phyloP scores from a whole-genome alignment of 2,797 vertebrate species.

The Nannoperca australis region DNA sequence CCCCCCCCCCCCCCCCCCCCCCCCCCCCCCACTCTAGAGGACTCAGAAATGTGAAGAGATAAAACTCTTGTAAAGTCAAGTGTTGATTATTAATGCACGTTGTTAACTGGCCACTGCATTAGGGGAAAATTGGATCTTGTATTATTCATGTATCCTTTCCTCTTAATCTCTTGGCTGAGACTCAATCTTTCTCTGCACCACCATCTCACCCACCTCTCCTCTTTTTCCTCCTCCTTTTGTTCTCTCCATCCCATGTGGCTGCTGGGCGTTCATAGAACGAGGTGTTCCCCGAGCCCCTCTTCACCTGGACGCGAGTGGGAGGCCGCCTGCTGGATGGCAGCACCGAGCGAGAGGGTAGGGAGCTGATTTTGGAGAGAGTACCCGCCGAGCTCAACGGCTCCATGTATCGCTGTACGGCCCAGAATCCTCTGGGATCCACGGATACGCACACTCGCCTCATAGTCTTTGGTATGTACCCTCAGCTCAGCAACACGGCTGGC shows the following conservation, averaged over 20 bases:
- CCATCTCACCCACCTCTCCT: slow-evolving; percentile 6
- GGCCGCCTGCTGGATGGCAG: slow-evolving; percentile 95
- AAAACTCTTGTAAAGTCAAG: slow-evolving; percentile 72
- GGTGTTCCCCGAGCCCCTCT: slow-evolving; percentile 97
- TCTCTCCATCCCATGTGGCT: slow-evolving; percentile 22
- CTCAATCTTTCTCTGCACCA: slow-evolving; percentile 45
- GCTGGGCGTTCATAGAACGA: slow-evolving; percentile 87
- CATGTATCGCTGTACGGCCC: slow-evolving; percentile 98
- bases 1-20: too few species aligned
- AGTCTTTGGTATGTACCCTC: slow-evolving; percentile 90
- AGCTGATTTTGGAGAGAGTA: slow-evolving; percentile 94
- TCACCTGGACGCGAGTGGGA: slow-evolving; percentile 96
- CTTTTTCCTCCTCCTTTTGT: background rate
- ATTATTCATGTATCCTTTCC: slow-evolving; percentile 79
- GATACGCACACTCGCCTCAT: slow-evolving; percentile 98
- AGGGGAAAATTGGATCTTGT: slow-evolving; percentile 69
- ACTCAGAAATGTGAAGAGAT: slow-evolving; percentile 34
- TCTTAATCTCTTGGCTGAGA: slow-evolving; percentile 68
- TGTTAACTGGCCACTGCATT: slow-evolving; percentile 78
- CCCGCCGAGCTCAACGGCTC: slow-evolving; percentile 96
- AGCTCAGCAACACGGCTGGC: background rate
- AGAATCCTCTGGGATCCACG: slow-evolving; percentile 97
- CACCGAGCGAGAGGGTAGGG: slow-evolving; percentile 89
- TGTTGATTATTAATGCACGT: slow-evolving; percentile 81
- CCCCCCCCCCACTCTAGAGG: too few species aligned